Percentiles rank a stretch among this genome's conserved stretches.
phyloP scores from a whole-genome alignment of 2,888 invertebrate genomes.

The Chrysodeixis includens region DNA sequence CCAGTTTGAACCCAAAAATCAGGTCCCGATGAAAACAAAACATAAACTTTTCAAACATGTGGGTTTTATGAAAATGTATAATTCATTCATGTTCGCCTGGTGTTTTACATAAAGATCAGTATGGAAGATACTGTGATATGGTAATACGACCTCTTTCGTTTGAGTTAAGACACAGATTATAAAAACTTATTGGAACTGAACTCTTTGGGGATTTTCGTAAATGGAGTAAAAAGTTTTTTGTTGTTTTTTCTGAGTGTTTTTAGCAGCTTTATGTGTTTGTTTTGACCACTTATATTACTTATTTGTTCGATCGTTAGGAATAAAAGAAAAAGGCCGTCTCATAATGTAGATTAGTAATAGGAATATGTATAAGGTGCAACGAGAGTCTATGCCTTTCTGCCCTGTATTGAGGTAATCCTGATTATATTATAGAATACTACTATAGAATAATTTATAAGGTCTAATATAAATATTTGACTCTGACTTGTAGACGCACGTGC shows the following conservation, averaged over 20 bases:
- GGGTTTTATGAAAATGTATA: conserved; percentile 53
- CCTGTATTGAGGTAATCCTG: too few species aligned
- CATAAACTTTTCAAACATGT: conserved; percentile 31
- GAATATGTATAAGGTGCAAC: too few species aligned
- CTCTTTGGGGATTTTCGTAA: not conserved
- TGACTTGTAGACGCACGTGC: too few species aligned
- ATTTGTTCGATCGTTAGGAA: too few species aligned
- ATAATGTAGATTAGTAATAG: too few species aligned
- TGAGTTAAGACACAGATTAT: conserved; percentile 37
- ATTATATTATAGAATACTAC: too few species aligned
- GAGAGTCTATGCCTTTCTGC: too few species aligned
- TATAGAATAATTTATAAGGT: too few species aligned
- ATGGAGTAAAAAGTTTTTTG: not conserved
- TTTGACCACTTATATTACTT: too few species aligned
- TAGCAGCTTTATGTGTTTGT: too few species aligned
- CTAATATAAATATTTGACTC: too few species aligned
- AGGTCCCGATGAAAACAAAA: conserved; percentile 16
- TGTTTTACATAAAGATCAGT: conserved; percentile 60
- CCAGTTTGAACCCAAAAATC: not conserved
- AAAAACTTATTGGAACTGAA: conserved; percentile 19
- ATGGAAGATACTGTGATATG: conserved; percentile 52
- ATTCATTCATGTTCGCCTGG: conserved; percentile 63
- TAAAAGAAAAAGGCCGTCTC: too few species aligned
- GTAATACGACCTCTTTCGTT: conserved; percentile 35
- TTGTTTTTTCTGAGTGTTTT: not conserved